Evolutionary conservation across 2,797 vertebrate genomes (phyloP).

Genomic region (Atherinosoma microstoma): DNA sequence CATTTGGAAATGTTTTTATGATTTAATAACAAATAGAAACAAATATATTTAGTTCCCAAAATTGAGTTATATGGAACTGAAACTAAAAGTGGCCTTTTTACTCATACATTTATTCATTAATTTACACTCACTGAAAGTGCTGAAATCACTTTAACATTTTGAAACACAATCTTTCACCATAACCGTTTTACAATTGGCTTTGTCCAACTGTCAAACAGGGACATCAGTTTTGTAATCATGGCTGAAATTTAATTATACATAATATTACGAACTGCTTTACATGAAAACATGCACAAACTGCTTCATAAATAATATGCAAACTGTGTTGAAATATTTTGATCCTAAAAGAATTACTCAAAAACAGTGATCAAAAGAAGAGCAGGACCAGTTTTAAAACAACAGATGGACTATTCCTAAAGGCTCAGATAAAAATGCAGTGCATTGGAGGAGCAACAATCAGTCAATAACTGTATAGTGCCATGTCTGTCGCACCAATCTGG

Average conservation of each 20-base stretch:
- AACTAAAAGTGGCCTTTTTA: constrained; percentile 49
- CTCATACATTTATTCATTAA: constrained; percentile 59
- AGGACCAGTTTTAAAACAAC: constrained; percentile 91
- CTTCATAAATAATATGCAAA: constrained; percentile 95
- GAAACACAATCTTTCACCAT: constrained; percentile 69
- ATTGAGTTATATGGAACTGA: constrained; percentile 30
- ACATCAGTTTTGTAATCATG: constrained; percentile 49
- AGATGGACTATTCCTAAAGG: constrained; percentile 91
- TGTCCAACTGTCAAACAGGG: constrained; percentile 44
- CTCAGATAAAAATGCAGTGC: constrained; percentile 97
- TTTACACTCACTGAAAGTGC: constrained; percentile 86
- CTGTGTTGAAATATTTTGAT: constrained; percentile 86
- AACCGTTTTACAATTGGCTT: constrained; percentile 65
- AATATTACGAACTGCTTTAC: constrained; percentile 88
- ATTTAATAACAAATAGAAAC: constrained; percentile 59
- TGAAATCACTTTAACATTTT: constrained; percentile 56
- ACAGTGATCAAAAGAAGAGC: constrained; percentile 75
- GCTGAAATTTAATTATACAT: constrained; percentile 82
- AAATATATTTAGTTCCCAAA: constrained; percentile 40
- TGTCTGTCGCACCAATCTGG: constrained; percentile 63
- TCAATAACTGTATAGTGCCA: constrained; percentile 84
- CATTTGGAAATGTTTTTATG: constrained; percentile 55
- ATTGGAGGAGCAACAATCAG: constrained; percentile 83
- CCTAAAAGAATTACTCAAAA: constrained; percentile 56
- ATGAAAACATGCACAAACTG: constrained; percentile 93